A percentile compares a stretch with the other conserved stretches of the same genome.
phyloP scores from a whole-genome alignment of 2,888 invertebrate species.

The Phorcus lineatus region DNA sequence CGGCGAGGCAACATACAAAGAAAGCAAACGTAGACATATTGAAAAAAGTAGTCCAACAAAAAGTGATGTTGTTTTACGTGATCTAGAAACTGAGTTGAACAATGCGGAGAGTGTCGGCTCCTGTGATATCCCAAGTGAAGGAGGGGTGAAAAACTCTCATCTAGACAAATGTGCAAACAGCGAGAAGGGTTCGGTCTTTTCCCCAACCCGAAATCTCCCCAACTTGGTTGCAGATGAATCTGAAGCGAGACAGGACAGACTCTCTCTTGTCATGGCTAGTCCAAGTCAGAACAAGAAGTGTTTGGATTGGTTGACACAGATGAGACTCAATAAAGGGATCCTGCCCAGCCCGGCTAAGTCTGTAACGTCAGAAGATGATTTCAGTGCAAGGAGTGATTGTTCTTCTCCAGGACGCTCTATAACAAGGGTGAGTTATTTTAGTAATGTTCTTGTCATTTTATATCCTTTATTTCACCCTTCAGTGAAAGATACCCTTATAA shows the following conservation, averaged over 20 bases:
- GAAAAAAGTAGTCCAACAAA: background rate
- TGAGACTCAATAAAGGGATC: constrained; percentile 40
- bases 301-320: constrained; percentile 58
- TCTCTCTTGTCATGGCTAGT: background rate
- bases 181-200: constrained; percentile 11
- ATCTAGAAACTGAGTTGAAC: constrained; percentile 7
- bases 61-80: constrained; percentile 2
- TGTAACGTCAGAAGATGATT: constrained; percentile 7
- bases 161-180: constrained; percentile 27
- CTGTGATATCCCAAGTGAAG: background rate
- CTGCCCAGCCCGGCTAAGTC: background rate
- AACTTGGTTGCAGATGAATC: constrained; percentile 54
- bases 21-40: background rate
- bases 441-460: too few relatives aligned
- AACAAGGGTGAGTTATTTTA: background rate
- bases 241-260: constrained; percentile 29
- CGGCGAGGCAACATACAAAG: background rate
- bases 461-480: too few relatives aligned
- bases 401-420: constrained; percentile 3
- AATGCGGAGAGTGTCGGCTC: background rate
- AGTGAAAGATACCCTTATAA: too few relatives aligned
- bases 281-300: constrained; percentile 38
- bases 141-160: background rate
- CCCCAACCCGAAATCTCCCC: constrained; percentile 58
- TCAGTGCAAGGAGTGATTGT: constrained; percentile 3